Base-by-base conservation (phyloP, 2,888 invertebrate species). In the Lumbricus terrestris region DNA sequence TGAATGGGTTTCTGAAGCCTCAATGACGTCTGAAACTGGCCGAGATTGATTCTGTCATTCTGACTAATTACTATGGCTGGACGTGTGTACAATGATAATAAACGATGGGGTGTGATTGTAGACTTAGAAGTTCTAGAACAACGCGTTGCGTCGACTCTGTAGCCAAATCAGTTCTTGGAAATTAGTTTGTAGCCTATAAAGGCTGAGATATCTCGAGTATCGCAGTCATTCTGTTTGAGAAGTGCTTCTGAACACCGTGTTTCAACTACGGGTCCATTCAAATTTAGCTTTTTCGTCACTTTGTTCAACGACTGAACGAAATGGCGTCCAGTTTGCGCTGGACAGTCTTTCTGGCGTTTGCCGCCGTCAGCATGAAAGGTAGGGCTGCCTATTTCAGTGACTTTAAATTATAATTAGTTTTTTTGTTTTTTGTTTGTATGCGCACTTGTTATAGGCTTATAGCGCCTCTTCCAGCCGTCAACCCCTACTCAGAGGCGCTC, bases 311-410 rank as follows among this genome's bases (percentile, higher is more conserved):
- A 69, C 11, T n/a, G n/a, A n/a, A 29, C 11, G 0, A n/a, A 69
- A 69, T 69, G 69, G 69, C 69, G 2, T 69, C 69, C 69, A 69
- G 69, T 69, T n/a, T 69, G 29, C 69, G 16, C 69, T 69, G 69
- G 69, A 69, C 13, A n/a, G 0, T 69, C 13, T 8, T 69, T 8
- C 69, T 69, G 69, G 69, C 69, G 29, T 69, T 69, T 69, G 29
- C 69, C n/a, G 69, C n/a, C n/a, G 69, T 69, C 69, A n/a, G 69
- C 69, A n/a, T 69, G n/a, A 69, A 69, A 69, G 69, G 69, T 69
- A 69, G n/a, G n/a, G n/a, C n/a, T n/a, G n/a, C n/a, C n/a, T n/a
- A n/a, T n/a, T n/a, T n/a, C n/a, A n/a, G n/a, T n/a, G n/a, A n/a
- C n/a, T n/a, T n/a, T n/a, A n/a, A n/a, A n/a, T n/a, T n/a, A n/a